Conservation (phyloP, 2,113 vertebrate genomes). For the Neomonachus schauinslandi region DNA sequence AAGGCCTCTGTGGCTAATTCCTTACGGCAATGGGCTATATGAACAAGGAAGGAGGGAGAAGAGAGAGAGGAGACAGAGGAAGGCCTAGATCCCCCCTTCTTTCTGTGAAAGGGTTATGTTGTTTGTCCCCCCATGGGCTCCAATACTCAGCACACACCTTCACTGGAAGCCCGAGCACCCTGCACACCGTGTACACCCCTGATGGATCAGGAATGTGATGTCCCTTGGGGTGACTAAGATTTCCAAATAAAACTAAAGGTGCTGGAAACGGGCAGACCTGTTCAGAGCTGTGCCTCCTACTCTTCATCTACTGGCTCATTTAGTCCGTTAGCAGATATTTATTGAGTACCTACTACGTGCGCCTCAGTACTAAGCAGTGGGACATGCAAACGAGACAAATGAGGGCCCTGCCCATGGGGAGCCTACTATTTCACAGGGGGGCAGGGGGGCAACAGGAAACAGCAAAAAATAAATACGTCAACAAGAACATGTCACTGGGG, state of each 20-base stretch:
- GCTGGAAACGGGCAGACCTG: not conserved
- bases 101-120: not conserved
- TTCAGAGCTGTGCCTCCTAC: not conserved
- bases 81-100: not conserved
- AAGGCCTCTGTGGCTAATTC: not conserved
- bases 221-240: too few relatives aligned
- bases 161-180: not conserved
- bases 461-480: not conserved
- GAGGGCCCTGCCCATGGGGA: not conserved
- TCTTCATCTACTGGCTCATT: not conserved
- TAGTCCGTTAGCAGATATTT: not conserved
- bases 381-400: not conserved
- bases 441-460: not conserved
- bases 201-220: not conserved
- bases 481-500: rapidly evolving
- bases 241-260: not conserved
- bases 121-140: not conserved
- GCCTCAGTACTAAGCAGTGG: not conserved
- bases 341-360: not conserved
- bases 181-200: rapidly evolving
- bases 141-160: not conserved
- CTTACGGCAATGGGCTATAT: not conserved
- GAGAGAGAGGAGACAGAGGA: not conserved
- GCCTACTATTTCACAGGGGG: not conserved
- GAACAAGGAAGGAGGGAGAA: not conserved